Evolutionary conservation across 2,888 invertebrate genomes (phyloP).

Genomic region (Rhingia rostrata): DNA sequence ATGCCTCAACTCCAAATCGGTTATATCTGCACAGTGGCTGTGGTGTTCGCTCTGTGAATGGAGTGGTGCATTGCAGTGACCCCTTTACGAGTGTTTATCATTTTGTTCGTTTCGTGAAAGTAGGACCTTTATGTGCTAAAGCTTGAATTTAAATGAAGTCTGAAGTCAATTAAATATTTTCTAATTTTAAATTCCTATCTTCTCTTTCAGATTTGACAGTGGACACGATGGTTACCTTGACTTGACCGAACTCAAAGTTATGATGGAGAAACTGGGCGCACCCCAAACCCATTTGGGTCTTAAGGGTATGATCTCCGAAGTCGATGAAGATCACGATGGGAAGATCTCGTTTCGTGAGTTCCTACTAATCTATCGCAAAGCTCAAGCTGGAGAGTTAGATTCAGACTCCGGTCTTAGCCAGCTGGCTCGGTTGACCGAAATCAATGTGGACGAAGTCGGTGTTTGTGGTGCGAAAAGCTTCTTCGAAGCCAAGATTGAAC

Average conservation of each 20-base stretch:
- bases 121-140: slow-evolving; percentile 20
- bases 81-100: slow-evolving; percentile 31
- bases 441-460: slow-evolving; percentile 96
- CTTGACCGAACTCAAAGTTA: slow-evolving; percentile 93
- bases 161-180: slow-evolving; percentile 9
- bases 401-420: slow-evolving; percentile 94
- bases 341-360: slow-evolving; percentile 96
- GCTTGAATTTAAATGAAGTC: slow-evolving; percentile 26
- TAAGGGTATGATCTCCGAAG: slow-evolving; percentile 96
- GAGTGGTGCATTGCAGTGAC: slow-evolving; percentile 43
- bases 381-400: slow-evolving; percentile 94
- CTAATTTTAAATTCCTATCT: slow-evolving; percentile 56
- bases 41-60: slow-evolving; percentile 19
- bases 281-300: slow-evolving; percentile 97
- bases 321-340: slow-evolving; percentile 93
- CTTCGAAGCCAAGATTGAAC: slow-evolving; percentile 97
- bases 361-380: slow-evolving; percentile 91
- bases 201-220: slow-evolving; percentile 91
- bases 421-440: slow-evolving; percentile 93
- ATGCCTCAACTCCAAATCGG: slow-evolving; percentile 46
- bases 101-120: slow-evolving; percentile 45
- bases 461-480: slow-evolving; percentile 97
- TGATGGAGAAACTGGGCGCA: slow-evolving; percentile 98
- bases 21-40: slow-evolving; percentile 18
- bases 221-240: slow-evolving; percentile 95